These are phyloP conservation scores for Watsonalla binaria DNA, from an alignment of 2,888 invertebrate genomes.

Conservation along the genomic window DNA sequence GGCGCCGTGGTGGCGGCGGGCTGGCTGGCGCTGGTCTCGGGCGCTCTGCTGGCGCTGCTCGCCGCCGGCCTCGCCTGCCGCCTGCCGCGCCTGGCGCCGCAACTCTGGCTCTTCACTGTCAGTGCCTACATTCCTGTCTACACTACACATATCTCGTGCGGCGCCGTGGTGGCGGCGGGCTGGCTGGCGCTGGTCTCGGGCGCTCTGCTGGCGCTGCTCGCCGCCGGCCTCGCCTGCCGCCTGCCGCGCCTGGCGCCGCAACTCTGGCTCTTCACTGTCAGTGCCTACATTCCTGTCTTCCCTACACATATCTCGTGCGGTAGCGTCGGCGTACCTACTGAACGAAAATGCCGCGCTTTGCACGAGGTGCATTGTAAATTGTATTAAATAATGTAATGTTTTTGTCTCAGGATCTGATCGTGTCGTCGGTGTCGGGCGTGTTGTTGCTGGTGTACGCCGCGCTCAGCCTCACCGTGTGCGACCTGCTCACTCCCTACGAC, in stretches of 20 bases:
- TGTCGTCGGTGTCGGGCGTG: slow-evolving; percentile 37
- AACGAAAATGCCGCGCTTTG: neutral
- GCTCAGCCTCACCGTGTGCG: slow-evolving; percentile 36
- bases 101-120: slow-evolving; percentile 35
- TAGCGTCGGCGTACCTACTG: too few species aligned
- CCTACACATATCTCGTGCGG: slow-evolving; percentile 8
- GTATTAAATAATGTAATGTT: neutral
- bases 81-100: slow-evolving; percentile 35
- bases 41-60: slow-evolving; percentile 24
- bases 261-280: slow-evolving; percentile 34
- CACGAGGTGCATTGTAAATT: neutral
- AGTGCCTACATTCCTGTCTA: too few species aligned
- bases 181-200: slow-evolving; percentile 15
- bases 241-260: slow-evolving; percentile 36
- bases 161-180: slow-evolving; percentile 5
- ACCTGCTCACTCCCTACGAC: slow-evolving; percentile 16
- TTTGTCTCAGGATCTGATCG: slow-evolving; percentile 37
- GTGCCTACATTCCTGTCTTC: too few species aligned
- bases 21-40: slow-evolving; percentile 14
- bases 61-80: slow-evolving; percentile 27
- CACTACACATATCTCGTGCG: slow-evolving; percentile 15
- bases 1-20: slow-evolving; percentile 6
- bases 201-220: slow-evolving; percentile 24
- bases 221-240: slow-evolving; percentile 26
- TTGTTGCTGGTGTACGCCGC: slow-evolving; percentile 34